Evolutionary conservation across 2,113 vertebrate species (phyloP).

Genomic region (Benitochromis conjunctus): DNA sequence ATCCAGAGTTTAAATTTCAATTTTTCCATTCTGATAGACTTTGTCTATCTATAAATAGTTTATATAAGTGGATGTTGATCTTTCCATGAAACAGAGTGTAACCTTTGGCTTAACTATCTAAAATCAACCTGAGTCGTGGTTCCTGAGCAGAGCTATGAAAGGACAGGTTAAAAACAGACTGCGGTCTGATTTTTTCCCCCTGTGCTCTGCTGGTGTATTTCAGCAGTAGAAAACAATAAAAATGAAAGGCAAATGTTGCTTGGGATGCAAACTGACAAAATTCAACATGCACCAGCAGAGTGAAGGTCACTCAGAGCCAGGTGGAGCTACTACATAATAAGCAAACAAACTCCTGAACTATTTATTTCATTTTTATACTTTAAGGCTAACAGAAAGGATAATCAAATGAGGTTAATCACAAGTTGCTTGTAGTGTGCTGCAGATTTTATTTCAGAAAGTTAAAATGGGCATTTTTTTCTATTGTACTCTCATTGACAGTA

Average conservation of each 20-base stretch:
- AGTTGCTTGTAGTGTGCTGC: not conserved
- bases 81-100: not conserved
- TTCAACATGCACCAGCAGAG: not conserved
- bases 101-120: not conserved
- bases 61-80: not conserved
- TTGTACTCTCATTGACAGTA: not conserved
- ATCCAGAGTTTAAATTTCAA: not conserved
- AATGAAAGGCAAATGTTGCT: not conserved
- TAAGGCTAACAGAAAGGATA: not conserved
- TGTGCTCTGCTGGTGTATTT: not conserved
- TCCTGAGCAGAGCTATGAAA: not conserved
- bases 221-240: not conserved
- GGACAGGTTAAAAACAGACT: not conserved
- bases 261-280: conserved; percentile 2
- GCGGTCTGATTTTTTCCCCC: not conserved
- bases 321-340: not conserved
- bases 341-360: not conserved
- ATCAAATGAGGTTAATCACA: not conserved
- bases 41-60: not conserved
- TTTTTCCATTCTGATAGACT: not conserved
- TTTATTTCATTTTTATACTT: not conserved
- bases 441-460: not conserved
- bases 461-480: not conserved
- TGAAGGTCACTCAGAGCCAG: not conserved
- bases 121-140: not conserved